Base-by-base conservation (phyloP, 2,113 vertebrate species). In the Anseranas semipalmata region DNA sequence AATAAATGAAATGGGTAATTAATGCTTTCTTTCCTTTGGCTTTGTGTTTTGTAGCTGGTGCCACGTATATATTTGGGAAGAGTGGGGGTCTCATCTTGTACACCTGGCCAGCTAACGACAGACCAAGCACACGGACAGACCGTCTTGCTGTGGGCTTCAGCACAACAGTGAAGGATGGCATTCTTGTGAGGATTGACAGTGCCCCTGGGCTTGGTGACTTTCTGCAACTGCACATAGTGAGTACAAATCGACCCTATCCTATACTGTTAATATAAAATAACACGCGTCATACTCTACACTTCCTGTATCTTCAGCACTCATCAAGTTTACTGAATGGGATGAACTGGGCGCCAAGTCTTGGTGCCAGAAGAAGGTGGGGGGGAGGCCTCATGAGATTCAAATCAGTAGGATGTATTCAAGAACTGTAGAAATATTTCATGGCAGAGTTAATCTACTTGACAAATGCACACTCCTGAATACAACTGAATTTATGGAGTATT, bases 171-270 rank as follows among this genome's bases (percentile, higher is more conserved):
- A 99, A 99, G 95, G 99, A 99, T 37, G 99, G 99, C 71, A 99
- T 99, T 96, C 98, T 99, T 25, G 99, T 99, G 85, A 99, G 99
- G 74, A 99, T 99, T 19, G 99, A 99, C 98, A 99, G 99, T 14
- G 99, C 99, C 43, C 99, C 99, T 1, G 99, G 99, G 46, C 98
- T 99, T 1, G 99, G 99, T 0, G 99, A 99, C 93, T 99, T 99
- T 96, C 99, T 99, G 91, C 99, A 99, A 98, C 99, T 99, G 74
- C 99, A 99, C 96, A 99, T 99, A 59, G 99, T 99, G 96, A 99
- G 99, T 99, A 95, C 37, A 16, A 0, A 92, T 45, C 6, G 1
- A 22, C 80, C 12, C 50, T 52, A 52, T 27, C 14, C 46, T 48
- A 22, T 48, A 21, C 16, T 50, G 4, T 60, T 76, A 2, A 27